These are phyloP conservation scores for Drosophila pseudotalamancana DNA, from an alignment of 2,888 invertebrate genomes.

Conservation along the genomic window DNA sequence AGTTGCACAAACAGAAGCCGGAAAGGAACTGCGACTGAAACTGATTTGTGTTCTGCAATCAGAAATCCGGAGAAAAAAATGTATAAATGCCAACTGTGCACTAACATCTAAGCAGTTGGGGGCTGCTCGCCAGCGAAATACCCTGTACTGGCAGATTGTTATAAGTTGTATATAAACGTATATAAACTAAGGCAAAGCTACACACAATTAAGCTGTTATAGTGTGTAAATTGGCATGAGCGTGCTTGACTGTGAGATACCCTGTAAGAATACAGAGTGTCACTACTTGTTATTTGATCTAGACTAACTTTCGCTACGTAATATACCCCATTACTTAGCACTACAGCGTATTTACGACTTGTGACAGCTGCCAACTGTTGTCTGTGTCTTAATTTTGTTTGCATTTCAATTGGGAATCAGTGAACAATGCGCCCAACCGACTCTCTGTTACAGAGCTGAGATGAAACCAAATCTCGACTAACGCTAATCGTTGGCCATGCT, in stretches of 20 bases:
- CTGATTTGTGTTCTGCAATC: conserved; percentile 40
- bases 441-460: conserved; percentile 2
- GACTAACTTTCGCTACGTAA: not conserved
- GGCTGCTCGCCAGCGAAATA: not conserved
- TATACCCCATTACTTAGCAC: not conserved
- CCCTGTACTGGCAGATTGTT: too few relatives aligned
- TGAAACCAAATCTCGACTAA: conserved; percentile 28
- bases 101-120: conserved; percentile 23
- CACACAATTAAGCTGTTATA: too few relatives aligned
- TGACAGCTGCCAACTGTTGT: conserved; percentile 14
- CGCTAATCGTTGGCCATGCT: conserved; percentile 53
- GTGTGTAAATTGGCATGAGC: too few relatives aligned
- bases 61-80: conserved; percentile 20
- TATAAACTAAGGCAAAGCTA: too few relatives aligned
- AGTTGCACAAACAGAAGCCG: conserved; percentile 27
- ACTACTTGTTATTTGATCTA: too few relatives aligned
- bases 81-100: conserved; percentile 40
- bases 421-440: conserved; percentile 13
- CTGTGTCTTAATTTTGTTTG: conserved; percentile 41
- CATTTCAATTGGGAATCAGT: conserved; percentile 52
- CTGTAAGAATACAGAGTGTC: too few relatives aligned
- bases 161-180: too few relatives aligned
- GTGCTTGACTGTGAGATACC: too few relatives aligned
- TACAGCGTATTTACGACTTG: conserved; percentile 16
- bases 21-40: conserved; percentile 8